Evolutionary conservation across 2,797 vertebrate species (phyloP), one percentile per base, ranked within the genome.

Genomic region (Microctenopoma stevenorrisi): DNA sequence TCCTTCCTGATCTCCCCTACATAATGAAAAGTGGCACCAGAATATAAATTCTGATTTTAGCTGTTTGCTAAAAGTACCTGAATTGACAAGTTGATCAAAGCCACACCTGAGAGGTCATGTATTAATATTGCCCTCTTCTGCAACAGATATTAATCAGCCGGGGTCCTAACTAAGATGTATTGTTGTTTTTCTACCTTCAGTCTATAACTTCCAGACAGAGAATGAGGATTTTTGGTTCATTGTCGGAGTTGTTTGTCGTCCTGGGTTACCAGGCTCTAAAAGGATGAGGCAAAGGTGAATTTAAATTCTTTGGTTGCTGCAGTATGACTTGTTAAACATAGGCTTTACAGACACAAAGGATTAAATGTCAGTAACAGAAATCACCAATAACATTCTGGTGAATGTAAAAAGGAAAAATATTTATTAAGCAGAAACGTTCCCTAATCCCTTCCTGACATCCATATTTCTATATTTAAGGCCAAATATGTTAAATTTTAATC

Each of bases 41-140:
- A 62, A 72, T 80, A 30, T 40, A 25, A 60, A 69, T 66, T 60
- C 25, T 18, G 49, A 68, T 38, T 63, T 55, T 10, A 49, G 9
- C 37, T 47, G 76, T 58, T 54, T 59, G 48, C 47, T 18, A 18
- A 18, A 18, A 69, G 68, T 50, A 81, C 28, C 37, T 25, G 25
- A 74, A 30, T 11, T 60, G 66, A 25, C 61, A 51, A 55, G 38
- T 43, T 56, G 37, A 6, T 38, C 54, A 76, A 60, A 74, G 49
- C 58, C 55, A 28, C 53, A 55, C 70, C 80, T 58, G 74, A 78
- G 56, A 60, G 42, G 15, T 72, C 66, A 67, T 65, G 33, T 66
- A 66, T 81, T 68, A 49, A 64, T 81, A 48, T 79, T 79, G 43
- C 53, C 16, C n/a, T 64, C 33, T 35, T 44, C 62, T 51, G 43